These are phyloP conservation scores for Pterostichus madidus DNA, from an alignment of 2,888 invertebrate genomes.

Conservation along the genomic window DNA sequence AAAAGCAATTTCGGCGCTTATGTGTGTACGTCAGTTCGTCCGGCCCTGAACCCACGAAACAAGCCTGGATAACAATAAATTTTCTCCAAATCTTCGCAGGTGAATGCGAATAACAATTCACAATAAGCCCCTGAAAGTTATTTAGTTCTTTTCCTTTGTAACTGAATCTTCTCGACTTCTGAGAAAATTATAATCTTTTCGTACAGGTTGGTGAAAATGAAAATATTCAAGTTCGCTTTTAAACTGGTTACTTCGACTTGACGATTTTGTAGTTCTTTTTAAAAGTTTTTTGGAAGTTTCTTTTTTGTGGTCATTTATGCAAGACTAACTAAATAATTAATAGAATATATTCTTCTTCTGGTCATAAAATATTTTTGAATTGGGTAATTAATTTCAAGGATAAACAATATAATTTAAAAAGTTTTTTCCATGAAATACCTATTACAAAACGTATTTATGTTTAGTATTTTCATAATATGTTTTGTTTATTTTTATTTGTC, in stretches of 20 bases:
- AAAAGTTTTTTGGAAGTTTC: background rate
- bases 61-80: slow-evolving; percentile 59
- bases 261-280: background rate
- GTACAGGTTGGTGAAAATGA: background rate
- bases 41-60: slow-evolving; percentile 60
- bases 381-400: slow-evolving; percentile 24
- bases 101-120: slow-evolving; percentile 50
- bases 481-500: too few species aligned
- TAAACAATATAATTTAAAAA: slow-evolving; percentile 2
- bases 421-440: background rate
- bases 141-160: slow-evolving; percentile 23
- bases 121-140: background rate
- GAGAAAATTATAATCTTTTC: slow-evolving; percentile 16
- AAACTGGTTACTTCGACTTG: background rate
- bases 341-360: slow-evolving; percentile 14
- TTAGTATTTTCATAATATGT: background rate
- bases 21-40: slow-evolving; percentile 22
- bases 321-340: slow-evolving; percentile 18
- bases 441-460: too few species aligned
- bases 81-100: slow-evolving; percentile 58
- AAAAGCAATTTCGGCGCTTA: slow-evolving; percentile 9
- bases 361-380: slow-evolving; percentile 27
- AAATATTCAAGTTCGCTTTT: background rate
- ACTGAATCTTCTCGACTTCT: slow-evolving; percentile 7
- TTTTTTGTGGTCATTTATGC: slow-evolving; percentile 3